Conservation (phyloP, 2,797 vertebrate species). For the Artibeus jamaicensis region DNA sequence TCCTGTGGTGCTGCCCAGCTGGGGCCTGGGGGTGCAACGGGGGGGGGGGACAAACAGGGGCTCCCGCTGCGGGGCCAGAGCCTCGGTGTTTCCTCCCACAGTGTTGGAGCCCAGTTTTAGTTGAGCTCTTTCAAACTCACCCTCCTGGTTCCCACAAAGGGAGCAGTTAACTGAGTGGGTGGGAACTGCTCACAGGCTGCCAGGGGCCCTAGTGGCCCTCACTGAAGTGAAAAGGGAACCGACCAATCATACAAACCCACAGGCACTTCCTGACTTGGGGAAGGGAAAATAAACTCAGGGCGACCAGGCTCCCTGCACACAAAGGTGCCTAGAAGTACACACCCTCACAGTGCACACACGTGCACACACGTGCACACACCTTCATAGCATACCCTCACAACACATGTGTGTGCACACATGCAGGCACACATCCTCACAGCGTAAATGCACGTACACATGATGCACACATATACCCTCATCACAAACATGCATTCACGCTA, state of each 20-base stretch:
- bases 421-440: neutral
- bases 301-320: neutral
- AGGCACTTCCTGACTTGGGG: neutral
- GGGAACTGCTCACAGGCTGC: neutral
- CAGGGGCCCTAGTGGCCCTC: neutral
- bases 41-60: neutral
- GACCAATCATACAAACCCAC: neutral
- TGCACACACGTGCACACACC: neutral
- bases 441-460: neutral
- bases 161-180: neutral
- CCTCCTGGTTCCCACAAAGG: neutral
- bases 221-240: neutral
- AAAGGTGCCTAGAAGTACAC: neutral
- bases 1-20: neutral
- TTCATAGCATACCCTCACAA: neutral
- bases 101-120: neutral
- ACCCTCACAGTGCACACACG: no score
- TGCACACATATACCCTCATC: neutral
- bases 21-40: no score
- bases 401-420: neutral
- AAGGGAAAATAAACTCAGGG: neutral
- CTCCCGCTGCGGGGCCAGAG: neutral
- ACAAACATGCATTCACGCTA: neutral
- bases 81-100: neutral
- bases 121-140: neutral